phyloP scores from a whole-genome alignment of 2,113 vertebrate genomes.

The human region GRCh38 chr17:81985501-81986000 shows the following conservation, averaged over 20 bases:
- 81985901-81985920: background rate
- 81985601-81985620: constrained; percentile 87
- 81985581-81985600: constrained; percentile 90
- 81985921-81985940: background rate
- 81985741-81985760: background rate
- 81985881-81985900: background rate
- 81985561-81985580: constrained; percentile 93
- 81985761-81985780: rapidly evolving
- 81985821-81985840: background rate
- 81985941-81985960: background rate
- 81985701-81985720: background rate
- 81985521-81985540: constrained; percentile 92
- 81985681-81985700: background rate
- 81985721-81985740: background rate
- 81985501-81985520: constrained; percentile 91
- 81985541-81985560: constrained; percentile 91
- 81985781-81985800: background rate
- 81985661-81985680: background rate
- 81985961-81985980: no score
- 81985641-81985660: rapidly evolving
- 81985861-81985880: background rate
- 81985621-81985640: background rate
- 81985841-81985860: background rate
- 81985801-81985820: rapidly evolving
- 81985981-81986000: no score